A percentile compares a stretch with the other conserved stretches of the same genome.
phyloP scores from a whole-genome alignment of 1,140 invertebrate species.

The Meloidogyne hapla region DNA sequence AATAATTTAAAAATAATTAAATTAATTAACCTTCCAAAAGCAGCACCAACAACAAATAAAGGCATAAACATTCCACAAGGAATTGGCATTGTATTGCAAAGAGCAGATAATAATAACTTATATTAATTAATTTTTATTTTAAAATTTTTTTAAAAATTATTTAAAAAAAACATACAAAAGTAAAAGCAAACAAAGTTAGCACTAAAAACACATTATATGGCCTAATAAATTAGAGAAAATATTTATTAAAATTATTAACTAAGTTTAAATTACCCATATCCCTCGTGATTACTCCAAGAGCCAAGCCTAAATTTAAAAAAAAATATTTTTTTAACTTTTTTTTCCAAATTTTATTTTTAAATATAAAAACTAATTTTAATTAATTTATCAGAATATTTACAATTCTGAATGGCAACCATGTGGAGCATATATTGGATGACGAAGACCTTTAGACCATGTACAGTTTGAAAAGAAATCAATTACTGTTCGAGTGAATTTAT shows the following conservation, averaged over 20 bases:
- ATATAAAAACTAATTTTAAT: no score
- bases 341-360: no score
- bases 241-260: background rate
- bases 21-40: constrained; percentile 72
- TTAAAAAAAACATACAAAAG: constrained; percentile 42
- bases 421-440: constrained; percentile 44
- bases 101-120: constrained; percentile 90
- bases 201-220: constrained; percentile 60
- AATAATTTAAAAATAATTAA: background rate
- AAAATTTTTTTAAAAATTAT: background rate
- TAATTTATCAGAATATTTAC: no score
- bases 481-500: constrained; percentile 60
- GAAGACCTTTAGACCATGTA: constrained; percentile 51
- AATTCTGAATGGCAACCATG: constrained; percentile 53
- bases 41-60: constrained; percentile 70
- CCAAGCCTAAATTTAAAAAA: constrained; percentile 25
- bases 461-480: constrained; percentile 61
- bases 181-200: constrained; percentile 44
- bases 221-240: constrained; percentile 3
- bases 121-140: constrained; percentile 50
- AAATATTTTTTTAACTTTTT: background rate
- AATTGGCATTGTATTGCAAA: constrained; percentile 90
- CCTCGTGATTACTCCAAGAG: constrained; percentile 60
- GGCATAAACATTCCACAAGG: constrained; percentile 74
- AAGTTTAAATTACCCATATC: constrained; percentile 41